Conservation (phyloP, 2,888 invertebrate genomes). For the Sycophila texana region DNA sequence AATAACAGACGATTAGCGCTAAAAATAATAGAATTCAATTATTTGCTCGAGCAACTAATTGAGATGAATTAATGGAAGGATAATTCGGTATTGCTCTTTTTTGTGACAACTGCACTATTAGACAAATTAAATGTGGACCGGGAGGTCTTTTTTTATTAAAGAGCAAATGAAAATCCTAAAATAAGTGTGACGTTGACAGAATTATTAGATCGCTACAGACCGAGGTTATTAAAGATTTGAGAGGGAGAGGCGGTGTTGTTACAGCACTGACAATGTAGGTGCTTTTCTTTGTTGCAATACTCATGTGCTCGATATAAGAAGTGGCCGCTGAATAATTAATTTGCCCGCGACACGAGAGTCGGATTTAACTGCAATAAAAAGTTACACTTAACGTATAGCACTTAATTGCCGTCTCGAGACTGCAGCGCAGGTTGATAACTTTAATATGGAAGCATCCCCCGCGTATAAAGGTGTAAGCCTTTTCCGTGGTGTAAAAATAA, state of each 20-base stretch:
- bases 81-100: too few species aligned
- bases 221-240: too few species aligned
- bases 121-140: too few species aligned
- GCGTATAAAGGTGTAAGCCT: conserved; percentile 35
- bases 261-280: background rate
- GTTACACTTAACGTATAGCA: conserved; percentile 45
- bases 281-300: conserved; percentile 36
- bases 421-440: conserved; percentile 48
- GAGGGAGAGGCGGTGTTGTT: background rate
- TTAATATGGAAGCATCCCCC: conserved; percentile 21
- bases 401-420: conserved; percentile 29
- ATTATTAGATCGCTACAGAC: too few species aligned
- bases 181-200: too few species aligned
- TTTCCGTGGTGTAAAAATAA: conserved; percentile 26
- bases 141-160: too few species aligned
- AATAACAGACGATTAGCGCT: too few species aligned
- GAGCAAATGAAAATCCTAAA: too few species aligned
- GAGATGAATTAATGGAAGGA: too few species aligned
- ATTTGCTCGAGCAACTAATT: too few species aligned
- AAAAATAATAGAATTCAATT: too few species aligned
- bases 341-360: conserved; percentile 18
- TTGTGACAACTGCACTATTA: too few species aligned
- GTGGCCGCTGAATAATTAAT: conserved; percentile 38
- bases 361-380: conserved; percentile 44
- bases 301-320: conserved; percentile 27